phyloP scores from a whole-genome alignment of 23 tunicate genomes.

The Diplosoma virens region DNA sequence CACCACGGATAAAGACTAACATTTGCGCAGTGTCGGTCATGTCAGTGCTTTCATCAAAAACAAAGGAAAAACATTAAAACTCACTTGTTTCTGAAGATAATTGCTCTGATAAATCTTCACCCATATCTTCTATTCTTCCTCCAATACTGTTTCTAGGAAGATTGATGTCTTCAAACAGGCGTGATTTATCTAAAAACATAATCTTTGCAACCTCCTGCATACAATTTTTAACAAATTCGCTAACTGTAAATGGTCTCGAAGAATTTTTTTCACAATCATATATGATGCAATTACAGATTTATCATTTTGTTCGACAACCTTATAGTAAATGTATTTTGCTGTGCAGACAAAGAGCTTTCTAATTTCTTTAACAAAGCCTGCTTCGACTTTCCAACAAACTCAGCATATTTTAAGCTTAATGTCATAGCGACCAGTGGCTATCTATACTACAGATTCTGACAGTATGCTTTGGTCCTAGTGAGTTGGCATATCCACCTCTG shows the following conservation, averaged over 20 bases:
- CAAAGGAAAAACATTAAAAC: background rate
- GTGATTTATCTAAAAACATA: no score
- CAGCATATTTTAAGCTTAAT: no score
- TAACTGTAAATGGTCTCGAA: background rate
- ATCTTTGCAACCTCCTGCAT: background rate
- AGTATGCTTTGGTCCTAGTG: no score
- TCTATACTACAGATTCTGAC: no score
- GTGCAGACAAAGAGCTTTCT: background rate
- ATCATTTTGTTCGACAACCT: background rate
- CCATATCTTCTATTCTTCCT: no score
- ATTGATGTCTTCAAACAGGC: background rate
- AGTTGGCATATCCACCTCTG: no score
- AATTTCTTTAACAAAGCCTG: background rate
- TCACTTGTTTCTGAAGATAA: background rate
- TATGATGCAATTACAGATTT: background rate
- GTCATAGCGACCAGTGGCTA: no score
- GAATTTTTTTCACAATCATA: background rate
- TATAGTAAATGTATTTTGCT: background rate
- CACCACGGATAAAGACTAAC: background rate
- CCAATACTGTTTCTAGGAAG: background rate
- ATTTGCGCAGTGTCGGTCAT: no score
- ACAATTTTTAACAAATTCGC: background rate
- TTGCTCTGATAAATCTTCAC: background rate
- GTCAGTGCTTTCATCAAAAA: no score
- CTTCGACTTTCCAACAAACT: background rate